phyloP scores from a whole-genome alignment of 2,888 invertebrate genomes.

The Galerucella pusilla region DNA sequence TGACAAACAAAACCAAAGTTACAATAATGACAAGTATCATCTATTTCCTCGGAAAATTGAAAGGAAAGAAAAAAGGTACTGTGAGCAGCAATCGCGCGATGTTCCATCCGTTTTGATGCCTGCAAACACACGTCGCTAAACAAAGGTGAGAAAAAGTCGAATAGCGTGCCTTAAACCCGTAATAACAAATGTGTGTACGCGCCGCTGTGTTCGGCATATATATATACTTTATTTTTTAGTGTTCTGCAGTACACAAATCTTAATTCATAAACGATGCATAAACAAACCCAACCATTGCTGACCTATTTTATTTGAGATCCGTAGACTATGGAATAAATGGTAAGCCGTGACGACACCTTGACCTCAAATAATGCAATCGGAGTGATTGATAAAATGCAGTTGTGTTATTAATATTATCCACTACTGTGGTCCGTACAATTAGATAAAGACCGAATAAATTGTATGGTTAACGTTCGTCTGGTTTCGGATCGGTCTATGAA shows the following conservation, averaged over 20 bases:
- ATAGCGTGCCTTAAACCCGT: background rate
- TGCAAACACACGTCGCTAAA: too few relatives aligned
- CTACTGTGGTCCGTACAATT: background rate
- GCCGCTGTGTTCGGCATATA: background rate
- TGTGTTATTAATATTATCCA: background rate
- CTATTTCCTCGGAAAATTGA: too few relatives aligned
- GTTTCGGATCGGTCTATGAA: background rate
- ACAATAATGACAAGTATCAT: too few relatives aligned
- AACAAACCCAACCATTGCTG: slow-evolving; percentile 38
- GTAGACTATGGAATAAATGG: slow-evolving; percentile 36
- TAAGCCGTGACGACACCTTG: slow-evolving; percentile 28
- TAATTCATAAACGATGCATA: slow-evolving; percentile 30
- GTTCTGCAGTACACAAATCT: slow-evolving; percentile 6
- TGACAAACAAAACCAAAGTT: too few relatives aligned
- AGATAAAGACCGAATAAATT: background rate
- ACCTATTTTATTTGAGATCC: slow-evolving; percentile 40
- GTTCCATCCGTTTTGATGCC: too few relatives aligned
- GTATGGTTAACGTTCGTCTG: background rate
- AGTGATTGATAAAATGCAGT: slow-evolving; percentile 22
- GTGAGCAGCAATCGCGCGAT: too few relatives aligned
- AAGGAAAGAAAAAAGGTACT: too few relatives aligned
- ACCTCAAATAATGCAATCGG: slow-evolving; percentile 31
- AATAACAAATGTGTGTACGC: background rate
- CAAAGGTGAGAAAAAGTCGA: too few relatives aligned
- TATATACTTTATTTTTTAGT: background rate